Evolutionary conservation across 2,888 invertebrate genomes (phyloP).

Genomic region (Nomada lathburiana): DNA sequence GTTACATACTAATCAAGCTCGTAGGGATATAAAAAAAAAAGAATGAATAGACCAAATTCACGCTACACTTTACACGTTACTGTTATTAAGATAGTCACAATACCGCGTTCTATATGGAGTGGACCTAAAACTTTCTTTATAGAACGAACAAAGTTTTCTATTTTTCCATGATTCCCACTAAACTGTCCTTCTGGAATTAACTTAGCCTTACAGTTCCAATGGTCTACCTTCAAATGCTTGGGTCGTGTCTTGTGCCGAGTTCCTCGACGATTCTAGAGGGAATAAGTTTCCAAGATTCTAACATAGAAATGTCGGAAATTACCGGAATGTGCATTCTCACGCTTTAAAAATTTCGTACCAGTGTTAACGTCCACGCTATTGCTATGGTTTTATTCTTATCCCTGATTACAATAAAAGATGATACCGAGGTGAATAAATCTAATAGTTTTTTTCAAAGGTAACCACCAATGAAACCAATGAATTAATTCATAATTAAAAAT

Average conservation of each 20-base stretch:
- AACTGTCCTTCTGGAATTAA: slow-evolving; percentile 6
- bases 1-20: neutral
- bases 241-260: neutral
- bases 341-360: neutral
- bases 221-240: neutral
- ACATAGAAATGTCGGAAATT: neutral
- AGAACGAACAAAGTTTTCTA: slow-evolving; percentile 41
- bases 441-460: no score
- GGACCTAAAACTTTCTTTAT: slow-evolving; percentile 46
- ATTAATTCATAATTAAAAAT: no score
- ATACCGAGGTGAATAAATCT: neutral
- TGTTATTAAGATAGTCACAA: neutral
- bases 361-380: neutral
- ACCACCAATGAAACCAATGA: no score
- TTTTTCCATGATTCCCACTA: slow-evolving; percentile 50
- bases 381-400: neutral
- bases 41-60: neutral
- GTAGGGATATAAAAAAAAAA: no score
- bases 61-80: neutral
- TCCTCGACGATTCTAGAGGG: neutral
- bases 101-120: neutral
- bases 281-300: neutral
- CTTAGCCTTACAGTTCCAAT: neutral
- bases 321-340: neutral
- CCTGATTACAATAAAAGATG: neutral